These are phyloP conservation scores for Hipposideros armiger DNA, from an alignment of 2,113 vertebrate genomes.

Conservation along the genomic window DNA sequence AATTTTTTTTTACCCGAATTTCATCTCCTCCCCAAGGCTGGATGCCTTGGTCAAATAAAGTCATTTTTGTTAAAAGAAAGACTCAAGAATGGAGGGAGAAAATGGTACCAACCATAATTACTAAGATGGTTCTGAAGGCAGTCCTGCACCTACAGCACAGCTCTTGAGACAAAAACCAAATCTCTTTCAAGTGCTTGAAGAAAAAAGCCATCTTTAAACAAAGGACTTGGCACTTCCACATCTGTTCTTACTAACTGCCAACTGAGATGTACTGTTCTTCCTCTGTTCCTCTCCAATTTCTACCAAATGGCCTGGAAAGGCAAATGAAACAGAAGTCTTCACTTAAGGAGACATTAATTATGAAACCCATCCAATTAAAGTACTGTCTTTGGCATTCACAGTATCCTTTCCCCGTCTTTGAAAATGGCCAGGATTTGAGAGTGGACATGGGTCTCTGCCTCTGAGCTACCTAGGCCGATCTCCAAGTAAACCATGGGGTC, in stretches of 20 bases:
- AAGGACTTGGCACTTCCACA: not conserved
- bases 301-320: slow-evolving; percentile 44
- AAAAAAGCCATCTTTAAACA: not conserved
- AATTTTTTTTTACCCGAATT: not conserved
- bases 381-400: not conserved
- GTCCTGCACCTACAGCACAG: not conserved
- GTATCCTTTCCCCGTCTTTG: not conserved
- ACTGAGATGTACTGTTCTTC: not conserved
- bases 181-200: not conserved
- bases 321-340: slow-evolving; percentile 44
- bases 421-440: not conserved
- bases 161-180: not conserved
- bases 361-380: slow-evolving; percentile 11
- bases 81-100: not conserved
- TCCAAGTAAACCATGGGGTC: not conserved
- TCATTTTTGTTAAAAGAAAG: not conserved
- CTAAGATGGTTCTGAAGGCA: not conserved
- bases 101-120: too few species aligned
- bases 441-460: not conserved
- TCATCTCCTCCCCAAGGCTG: not conserved
- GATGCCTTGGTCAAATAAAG: not conserved
- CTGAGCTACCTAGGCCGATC: not conserved
- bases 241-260: not conserved
- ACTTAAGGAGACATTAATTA: not conserved
- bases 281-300: slow-evolving; percentile 21